Conservation (phyloP, 2,888 invertebrate species). For the Polyploca ridens region DNA sequence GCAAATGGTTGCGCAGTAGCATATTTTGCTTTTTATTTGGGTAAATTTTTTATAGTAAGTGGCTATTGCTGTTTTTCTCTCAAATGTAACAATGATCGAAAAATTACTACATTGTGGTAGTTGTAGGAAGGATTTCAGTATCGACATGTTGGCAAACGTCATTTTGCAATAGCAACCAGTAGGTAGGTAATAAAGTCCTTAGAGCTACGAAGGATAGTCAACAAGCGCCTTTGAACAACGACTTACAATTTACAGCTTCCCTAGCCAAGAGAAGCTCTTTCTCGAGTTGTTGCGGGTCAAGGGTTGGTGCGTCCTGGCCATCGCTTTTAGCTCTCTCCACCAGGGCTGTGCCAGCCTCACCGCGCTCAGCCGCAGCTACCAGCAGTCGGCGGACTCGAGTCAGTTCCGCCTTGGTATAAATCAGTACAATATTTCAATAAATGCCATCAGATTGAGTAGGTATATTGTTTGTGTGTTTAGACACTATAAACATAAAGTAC, state of each 20-base stretch:
- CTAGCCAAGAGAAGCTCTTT: slow-evolving; percentile 91
- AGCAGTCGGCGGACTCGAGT: slow-evolving; percentile 88
- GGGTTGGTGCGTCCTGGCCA: slow-evolving; percentile 76
- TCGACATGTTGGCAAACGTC: too few species aligned
- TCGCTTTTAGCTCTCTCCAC: slow-evolving; percentile 85
- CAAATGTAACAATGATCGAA: too few species aligned
- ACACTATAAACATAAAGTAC: neutral
- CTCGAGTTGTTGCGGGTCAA: slow-evolving; percentile 86
- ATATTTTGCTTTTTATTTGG: too few species aligned
- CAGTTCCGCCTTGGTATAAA: slow-evolving; percentile 83
- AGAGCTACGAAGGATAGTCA: too few species aligned
- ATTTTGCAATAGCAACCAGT: too few species aligned
- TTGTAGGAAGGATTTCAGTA: too few species aligned
- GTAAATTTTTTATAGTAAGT: too few species aligned
- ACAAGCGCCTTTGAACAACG: slow-evolving; percentile 17
- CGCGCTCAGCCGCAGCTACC: slow-evolving; percentile 85
- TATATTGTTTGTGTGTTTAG: neutral
- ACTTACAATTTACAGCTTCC: slow-evolving; percentile 88
- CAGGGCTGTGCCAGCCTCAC: slow-evolving; percentile 78
- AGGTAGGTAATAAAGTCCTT: too few species aligned
- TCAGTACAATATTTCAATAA: neutral
- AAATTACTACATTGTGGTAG: too few species aligned
- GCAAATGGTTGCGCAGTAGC: too few species aligned
- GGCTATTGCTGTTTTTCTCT: too few species aligned
- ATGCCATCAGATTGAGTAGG: neutral